Evolutionary conservation across 2,888 invertebrate species (phyloP), one percentile per base, ranked within the genome.

Genomic region (Bruchidius siliquastri): DNA sequence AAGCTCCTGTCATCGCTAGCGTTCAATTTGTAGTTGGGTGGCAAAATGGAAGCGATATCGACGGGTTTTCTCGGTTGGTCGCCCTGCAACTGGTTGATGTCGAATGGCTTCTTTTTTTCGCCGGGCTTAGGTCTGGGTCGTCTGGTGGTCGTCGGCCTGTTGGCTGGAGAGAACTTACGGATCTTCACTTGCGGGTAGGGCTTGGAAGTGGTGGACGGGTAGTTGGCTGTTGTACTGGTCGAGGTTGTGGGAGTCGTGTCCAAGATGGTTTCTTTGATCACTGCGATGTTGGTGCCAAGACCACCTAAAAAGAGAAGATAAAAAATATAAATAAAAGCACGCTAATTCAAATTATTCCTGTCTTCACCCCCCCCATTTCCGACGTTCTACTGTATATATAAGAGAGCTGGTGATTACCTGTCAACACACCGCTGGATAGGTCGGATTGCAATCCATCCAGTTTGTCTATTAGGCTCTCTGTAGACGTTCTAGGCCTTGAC

Each of bases 391-490:
- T n/a, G n/a, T n/a, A n/a, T n/a, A n/a, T n/a, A n/a, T n/a, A n/a
- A n/a, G n/a, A n/a, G n/a, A n/a, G n/a, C n/a, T 26, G 26, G 3
- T 26, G 2, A 30, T 32, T 77, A 81, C 81, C 93, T 2, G 91
- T 91, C 22, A 95, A 86, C 71, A 95, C 90, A 72, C 92, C 93
- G 81, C 93, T 93, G 0, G 94, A 94, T 26, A 96, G 85, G 83
- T 95, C 95, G 0, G 95, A 95, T 81, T 95, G 95, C 18, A 94
- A 94, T 72, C 93, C 89, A 83, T 96, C 95, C 77, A 96, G 87
- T 85, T 95, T 95, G 81, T 96, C 96, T 78, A 94, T 95, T 70
- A 95, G 92, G 82, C 94, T 95, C 87, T 95, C 95, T 0, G 95
- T 95, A 0, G 94, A 94, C 0, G 89, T 84, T 68, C 85, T 84